A percentile compares a stretch with the other conserved stretches of the same genome.
Conservation (phyloP, 1,140 invertebrate species). For the Lutraria rhynchaena region DNA sequence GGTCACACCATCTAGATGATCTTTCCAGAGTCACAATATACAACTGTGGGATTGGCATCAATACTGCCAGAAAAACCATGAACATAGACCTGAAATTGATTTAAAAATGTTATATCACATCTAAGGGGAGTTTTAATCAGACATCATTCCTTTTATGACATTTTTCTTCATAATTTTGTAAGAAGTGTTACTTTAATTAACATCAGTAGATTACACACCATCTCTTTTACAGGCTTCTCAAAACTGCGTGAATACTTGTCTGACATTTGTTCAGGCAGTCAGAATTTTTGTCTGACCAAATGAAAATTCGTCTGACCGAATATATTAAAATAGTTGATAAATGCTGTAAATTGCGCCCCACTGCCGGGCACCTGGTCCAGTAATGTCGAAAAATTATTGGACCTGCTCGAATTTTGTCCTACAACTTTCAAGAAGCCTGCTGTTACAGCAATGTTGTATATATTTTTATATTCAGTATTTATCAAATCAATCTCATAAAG, state of each 20-base stretch:
- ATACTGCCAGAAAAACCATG: slow-evolving; percentile 4
- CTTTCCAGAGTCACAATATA: slow-evolving; percentile 35
- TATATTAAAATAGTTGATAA: too few species aligned
- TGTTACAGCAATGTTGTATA: too few species aligned
- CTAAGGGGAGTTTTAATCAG: background rate
- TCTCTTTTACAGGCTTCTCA: background rate
- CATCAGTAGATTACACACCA: background rate
- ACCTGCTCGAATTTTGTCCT: too few species aligned
- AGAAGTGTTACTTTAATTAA: background rate
- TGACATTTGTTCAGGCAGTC: too few species aligned
- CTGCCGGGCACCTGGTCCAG: too few species aligned
- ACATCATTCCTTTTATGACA: background rate
- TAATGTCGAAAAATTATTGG: background rate
- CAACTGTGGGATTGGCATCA: slow-evolving; percentile 28
- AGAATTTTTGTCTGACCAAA: too few species aligned
- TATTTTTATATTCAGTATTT: too few species aligned
- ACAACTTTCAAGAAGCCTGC: too few species aligned
- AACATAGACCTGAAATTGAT: slow-evolving; percentile 12
- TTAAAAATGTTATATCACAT: background rate
- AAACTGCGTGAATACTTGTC: background rate
- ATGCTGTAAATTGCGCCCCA: too few species aligned
- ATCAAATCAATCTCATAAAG: too few species aligned
- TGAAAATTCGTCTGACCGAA: too few species aligned
- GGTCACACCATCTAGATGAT: slow-evolving; percentile 39
- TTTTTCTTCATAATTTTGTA: background rate